A percentile compares a stretch with the other conserved stretches of the same genome.
Evolutionary conservation across 2,113 vertebrate genomes (phyloP).

Genomic region (Phalacrocorax pelagicus): DNA sequence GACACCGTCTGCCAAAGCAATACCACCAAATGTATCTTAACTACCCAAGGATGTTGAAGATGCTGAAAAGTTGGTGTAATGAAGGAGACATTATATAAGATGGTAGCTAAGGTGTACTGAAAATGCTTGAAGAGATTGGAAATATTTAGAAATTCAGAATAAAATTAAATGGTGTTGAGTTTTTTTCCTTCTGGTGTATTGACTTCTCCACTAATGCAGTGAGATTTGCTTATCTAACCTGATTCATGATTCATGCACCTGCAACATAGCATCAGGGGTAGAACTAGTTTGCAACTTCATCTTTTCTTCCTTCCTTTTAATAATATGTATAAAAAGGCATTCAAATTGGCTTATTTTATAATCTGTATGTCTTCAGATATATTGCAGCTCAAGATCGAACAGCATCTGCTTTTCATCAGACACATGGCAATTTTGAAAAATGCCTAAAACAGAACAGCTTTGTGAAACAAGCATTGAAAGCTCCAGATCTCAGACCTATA

Average conservation of each 20-base stretch:
- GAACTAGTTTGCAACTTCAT: neutral
- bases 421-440: neutral
- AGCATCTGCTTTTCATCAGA: neutral
- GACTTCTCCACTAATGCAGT: conserved; percentile 23
- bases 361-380: neutral
- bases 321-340: neutral
- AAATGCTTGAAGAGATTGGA: neutral
- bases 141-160: conserved; percentile 15
- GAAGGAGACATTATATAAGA: too few relatives aligned
- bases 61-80: too few relatives aligned
- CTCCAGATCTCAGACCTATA: neutral
- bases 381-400: neutral
- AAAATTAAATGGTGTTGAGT: neutral
- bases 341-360: neutral
- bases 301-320: neutral
- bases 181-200: neutral
- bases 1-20: too few relatives aligned
- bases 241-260: neutral
- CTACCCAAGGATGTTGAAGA: too few relatives aligned
- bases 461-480: neutral
- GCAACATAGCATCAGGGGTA: neutral
- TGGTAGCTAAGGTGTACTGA: neutral
- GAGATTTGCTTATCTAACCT: conserved; percentile 17
- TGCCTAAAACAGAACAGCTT: neutral
- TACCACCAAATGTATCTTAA: too few relatives aligned